These are phyloP conservation scores for Odontothrips loti DNA, from an alignment of 2,888 invertebrate species.

Conservation along the genomic window DNA sequence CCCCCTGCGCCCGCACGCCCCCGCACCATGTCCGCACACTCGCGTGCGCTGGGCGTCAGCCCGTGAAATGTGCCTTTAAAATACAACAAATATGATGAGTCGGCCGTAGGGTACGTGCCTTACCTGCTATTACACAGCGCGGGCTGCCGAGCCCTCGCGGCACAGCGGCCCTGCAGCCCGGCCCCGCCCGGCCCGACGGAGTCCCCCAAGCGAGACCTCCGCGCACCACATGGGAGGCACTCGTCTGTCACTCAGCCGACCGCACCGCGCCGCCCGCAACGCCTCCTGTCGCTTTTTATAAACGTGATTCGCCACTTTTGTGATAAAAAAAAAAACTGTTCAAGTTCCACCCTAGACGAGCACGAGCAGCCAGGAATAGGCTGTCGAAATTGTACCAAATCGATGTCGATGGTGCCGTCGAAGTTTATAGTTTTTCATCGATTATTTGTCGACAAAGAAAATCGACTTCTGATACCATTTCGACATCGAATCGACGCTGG, in stretches of 20 bases:
- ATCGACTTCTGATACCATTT: too few species aligned
- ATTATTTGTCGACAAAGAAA: too few species aligned
- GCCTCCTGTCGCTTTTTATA: too few species aligned
- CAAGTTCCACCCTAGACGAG: too few species aligned
- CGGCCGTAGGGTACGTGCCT: background rate
- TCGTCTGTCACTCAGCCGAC: background rate
- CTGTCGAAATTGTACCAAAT: too few species aligned
- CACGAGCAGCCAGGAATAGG: too few species aligned
- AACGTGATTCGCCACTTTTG: background rate
- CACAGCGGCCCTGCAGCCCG: too few species aligned
- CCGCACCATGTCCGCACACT: background rate
- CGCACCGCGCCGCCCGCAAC: background rate
- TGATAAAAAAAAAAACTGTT: background rate
- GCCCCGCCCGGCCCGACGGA: background rate
- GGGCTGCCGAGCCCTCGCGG: too few species aligned
- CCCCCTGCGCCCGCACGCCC: too few species aligned
- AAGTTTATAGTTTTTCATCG: too few species aligned
- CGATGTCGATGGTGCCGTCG: too few species aligned
- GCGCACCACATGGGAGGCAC: background rate
- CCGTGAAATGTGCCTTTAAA: slow-evolving; percentile 24
- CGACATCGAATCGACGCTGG: too few species aligned
- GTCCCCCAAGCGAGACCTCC: background rate
- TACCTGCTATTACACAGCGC: background rate
- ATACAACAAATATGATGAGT: slow-evolving; percentile 27
- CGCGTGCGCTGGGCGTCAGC: background rate